Conservation (phyloP, 1,140 invertebrate genomes). For the Proales similis region DNA sequence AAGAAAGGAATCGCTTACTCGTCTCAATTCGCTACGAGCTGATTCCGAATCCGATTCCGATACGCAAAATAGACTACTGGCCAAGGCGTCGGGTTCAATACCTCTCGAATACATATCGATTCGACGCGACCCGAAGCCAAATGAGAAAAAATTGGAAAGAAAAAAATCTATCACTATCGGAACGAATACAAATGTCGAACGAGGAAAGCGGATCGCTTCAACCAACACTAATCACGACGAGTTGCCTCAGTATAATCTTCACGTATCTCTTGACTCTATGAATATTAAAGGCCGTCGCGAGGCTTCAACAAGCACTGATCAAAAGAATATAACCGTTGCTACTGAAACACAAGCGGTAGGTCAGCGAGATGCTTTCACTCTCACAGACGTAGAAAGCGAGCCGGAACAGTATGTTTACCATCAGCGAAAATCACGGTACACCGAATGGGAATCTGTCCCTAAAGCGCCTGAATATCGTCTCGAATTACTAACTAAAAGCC, state of each 20-base stretch:
- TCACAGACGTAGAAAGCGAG: constrained; percentile 1
- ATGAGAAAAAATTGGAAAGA: not conserved
- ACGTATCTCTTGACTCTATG: constrained; percentile 27
- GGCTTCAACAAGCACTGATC: constrained; percentile 14
- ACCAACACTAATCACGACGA: constrained; percentile 35
- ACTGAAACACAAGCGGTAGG: not conserved
- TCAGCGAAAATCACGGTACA: constrained; percentile 18
- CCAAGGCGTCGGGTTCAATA: constrained; percentile 24
- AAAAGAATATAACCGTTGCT: not conserved
- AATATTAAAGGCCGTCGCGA: constrained; percentile 4
- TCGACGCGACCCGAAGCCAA: constrained; percentile 21
- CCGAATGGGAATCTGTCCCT: constrained; percentile 11
- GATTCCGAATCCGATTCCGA: constrained; percentile 27
- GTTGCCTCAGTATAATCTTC: constrained; percentile 31
- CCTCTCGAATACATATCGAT: constrained; percentile 34
- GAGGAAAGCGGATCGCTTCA: constrained; percentile 21
- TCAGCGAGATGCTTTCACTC: constrained; percentile 18
- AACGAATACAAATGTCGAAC: constrained; percentile 17
- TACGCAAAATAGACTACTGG: not conserved
- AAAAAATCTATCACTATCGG: constrained; percentile 35
- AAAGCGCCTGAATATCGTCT: not conserved
- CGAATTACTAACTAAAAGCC: constrained; percentile 8
- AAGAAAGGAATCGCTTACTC: constrained; percentile 29
- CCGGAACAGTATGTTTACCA: not conserved
- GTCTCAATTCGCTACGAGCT: constrained; percentile 13